These are phyloP conservation scores for Toxostoma redivivum DNA, from an alignment of 2,113 vertebrate species.

Conservation along the genomic window DNA sequence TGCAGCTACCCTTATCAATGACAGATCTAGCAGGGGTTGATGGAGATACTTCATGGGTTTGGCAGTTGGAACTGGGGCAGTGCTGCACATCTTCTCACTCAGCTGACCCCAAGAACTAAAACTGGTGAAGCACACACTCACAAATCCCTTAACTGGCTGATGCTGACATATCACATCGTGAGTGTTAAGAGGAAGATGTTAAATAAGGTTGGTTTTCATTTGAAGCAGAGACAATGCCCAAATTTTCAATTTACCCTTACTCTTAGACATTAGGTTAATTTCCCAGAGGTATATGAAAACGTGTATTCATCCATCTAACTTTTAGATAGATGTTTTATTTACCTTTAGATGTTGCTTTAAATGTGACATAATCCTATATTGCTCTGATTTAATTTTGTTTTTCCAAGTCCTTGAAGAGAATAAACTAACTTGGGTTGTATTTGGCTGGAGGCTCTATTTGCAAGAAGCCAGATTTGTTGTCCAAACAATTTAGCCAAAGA, in stretches of 20 bases:
- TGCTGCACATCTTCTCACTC: not conserved
- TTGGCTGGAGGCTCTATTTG: not conserved
- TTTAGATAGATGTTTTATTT: not conserved
- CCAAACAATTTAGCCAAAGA: not conserved
- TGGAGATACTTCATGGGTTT: conserved; percentile 23
- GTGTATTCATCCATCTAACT: not conserved
- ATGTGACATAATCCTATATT: not conserved
- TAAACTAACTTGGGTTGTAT: not conserved
- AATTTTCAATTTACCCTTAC: not conserved
- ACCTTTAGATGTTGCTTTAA: not conserved
- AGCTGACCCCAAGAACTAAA: conserved; percentile 22
- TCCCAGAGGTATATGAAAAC: not conserved
- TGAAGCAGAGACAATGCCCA: not conserved
- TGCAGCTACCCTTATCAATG: conserved; percentile 17
- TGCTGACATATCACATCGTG: not conserved
- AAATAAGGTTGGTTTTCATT: not conserved
- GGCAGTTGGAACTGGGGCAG: not conserved
- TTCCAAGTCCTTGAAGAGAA: not conserved
- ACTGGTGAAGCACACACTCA: conserved; percentile 8
- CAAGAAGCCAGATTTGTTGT: not conserved
- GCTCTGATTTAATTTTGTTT: not conserved
- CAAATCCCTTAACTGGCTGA: conserved; percentile 44
- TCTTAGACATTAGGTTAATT: not conserved
- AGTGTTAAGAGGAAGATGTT: not conserved
- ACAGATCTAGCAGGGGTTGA: conserved; percentile 43